These are phyloP conservation scores for Cydia amplana DNA, from an alignment of 1,140 invertebrate species.

Conservation along the genomic window DNA sequence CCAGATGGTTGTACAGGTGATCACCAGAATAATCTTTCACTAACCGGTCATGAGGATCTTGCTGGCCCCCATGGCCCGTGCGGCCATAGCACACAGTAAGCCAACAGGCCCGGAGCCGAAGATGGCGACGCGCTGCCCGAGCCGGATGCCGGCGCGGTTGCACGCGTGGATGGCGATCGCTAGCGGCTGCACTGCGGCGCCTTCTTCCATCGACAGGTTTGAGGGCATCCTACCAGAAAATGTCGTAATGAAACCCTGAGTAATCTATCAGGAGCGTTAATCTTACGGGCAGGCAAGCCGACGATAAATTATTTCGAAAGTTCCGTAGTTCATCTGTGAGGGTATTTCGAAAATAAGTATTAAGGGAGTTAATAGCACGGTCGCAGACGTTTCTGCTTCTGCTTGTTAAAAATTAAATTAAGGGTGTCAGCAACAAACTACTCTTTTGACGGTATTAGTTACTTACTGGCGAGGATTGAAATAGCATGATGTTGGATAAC, in stretches of 20 bases:
- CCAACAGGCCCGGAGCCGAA: constrained; percentile 96
- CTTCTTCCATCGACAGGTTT: constrained; percentile 93
- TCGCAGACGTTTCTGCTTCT: too few relatives aligned
- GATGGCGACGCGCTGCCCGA: constrained; percentile 90
- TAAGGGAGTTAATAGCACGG: too few relatives aligned
- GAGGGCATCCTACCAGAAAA: constrained; percentile 88
- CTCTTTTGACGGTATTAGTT: too few relatives aligned
- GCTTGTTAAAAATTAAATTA: too few relatives aligned
- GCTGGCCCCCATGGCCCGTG: constrained; percentile 84
- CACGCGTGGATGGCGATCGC: constrained; percentile 97
- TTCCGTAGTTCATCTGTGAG: too few relatives aligned
- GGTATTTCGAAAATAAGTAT: too few relatives aligned
- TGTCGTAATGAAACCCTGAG: not conserved
- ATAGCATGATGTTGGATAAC: too few relatives aligned
- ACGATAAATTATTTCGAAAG: too few relatives aligned
- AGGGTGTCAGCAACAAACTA: too few relatives aligned
- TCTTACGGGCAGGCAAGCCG: too few relatives aligned
- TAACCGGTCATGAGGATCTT: constrained; percentile 91
- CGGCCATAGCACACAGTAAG: constrained; percentile 88
- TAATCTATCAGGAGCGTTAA: too few relatives aligned
- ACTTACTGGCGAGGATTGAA: too few relatives aligned
- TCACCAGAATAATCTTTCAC: constrained; percentile 13
- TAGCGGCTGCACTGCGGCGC: constrained; percentile 94
- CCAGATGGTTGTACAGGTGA: constrained; percentile 75
- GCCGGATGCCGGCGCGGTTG: constrained; percentile 85